A percentile compares a stretch with the other conserved stretches of the same genome.
Evolutionary conservation across 2,888 invertebrate genomes (phyloP).

Genomic region (Drosophila trichaetosa): DNA sequence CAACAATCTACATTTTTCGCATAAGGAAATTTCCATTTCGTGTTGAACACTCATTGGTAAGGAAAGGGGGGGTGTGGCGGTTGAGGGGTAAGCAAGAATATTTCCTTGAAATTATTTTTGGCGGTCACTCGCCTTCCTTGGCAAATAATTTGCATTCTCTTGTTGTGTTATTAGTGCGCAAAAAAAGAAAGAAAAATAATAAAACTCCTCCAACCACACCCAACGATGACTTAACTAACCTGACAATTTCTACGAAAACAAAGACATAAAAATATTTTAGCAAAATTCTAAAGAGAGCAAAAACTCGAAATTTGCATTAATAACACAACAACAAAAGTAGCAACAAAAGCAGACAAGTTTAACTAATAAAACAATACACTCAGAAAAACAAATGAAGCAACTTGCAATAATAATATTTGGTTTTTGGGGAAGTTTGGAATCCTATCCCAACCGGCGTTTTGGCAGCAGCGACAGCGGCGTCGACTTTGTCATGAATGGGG

Average conservation of each 20-base stretch:
- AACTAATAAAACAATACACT: conserved; percentile 20
- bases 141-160: conserved; percentile 17
- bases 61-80: not conserved
- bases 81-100: conserved; percentile 8
- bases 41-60: conserved; percentile 7
- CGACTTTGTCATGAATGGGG: conserved; percentile 69
- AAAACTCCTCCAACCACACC: not conserved
- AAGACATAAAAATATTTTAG: conserved; percentile 24
- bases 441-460: conserved; percentile 82
- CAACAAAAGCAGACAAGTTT: not conserved
- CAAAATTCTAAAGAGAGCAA: not conserved
- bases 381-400: conserved; percentile 13
- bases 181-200: not conserved
- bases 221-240: not conserved
- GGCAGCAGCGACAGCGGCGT: conserved; percentile 25
- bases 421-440: conserved; percentile 48
- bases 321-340: not conserved
- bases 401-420: not conserved
- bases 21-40: conserved; percentile 38
- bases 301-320: not conserved
- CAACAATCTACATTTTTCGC: conserved; percentile 3
- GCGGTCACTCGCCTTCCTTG: conserved; percentile 27
- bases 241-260: conserved; percentile 12
- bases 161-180: conserved; percentile 14
- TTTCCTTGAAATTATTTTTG: conserved; percentile 43